Conservation (phyloP, 2,113 vertebrate genomes). For the Rostratula benghalensis region DNA sequence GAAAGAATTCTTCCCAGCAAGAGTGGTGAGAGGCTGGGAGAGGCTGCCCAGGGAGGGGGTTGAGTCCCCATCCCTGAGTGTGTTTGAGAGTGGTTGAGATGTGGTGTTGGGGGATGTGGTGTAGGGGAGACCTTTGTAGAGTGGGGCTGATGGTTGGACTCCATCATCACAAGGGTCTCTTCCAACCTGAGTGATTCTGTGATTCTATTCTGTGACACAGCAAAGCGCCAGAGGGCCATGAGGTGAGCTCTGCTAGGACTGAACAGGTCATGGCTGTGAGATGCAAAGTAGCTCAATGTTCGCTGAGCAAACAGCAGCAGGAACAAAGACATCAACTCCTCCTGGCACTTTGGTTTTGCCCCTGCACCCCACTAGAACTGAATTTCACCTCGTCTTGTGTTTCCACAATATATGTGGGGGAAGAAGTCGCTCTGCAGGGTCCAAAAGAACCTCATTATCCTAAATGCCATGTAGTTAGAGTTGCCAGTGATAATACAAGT, state of each 20-base stretch:
- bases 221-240: background rate
- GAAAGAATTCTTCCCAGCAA: too few relatives aligned
- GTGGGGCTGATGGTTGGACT: too few relatives aligned
- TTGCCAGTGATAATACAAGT: background rate
- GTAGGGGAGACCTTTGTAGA: too few relatives aligned
- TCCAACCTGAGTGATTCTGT: too few relatives aligned
- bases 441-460: background rate
- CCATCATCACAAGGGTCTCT: too few relatives aligned
- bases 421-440: background rate
- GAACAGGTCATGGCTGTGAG: background rate
- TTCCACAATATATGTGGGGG: background rate
- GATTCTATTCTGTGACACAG: too few relatives aligned
- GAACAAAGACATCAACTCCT: background rate
- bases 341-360: background rate
- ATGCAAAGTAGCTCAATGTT: background rate
- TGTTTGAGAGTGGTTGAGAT: too few relatives aligned
- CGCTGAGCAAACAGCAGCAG: background rate
- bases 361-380: background rate
- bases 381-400: background rate
- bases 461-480: background rate
- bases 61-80: too few relatives aligned
- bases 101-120: too few relatives aligned
- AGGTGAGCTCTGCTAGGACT: background rate
- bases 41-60: too few relatives aligned
- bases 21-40: too few relatives aligned